Evolutionary conservation across 2,888 invertebrate genomes (phyloP).

Genomic region (Eubasilissa splendida): DNA sequence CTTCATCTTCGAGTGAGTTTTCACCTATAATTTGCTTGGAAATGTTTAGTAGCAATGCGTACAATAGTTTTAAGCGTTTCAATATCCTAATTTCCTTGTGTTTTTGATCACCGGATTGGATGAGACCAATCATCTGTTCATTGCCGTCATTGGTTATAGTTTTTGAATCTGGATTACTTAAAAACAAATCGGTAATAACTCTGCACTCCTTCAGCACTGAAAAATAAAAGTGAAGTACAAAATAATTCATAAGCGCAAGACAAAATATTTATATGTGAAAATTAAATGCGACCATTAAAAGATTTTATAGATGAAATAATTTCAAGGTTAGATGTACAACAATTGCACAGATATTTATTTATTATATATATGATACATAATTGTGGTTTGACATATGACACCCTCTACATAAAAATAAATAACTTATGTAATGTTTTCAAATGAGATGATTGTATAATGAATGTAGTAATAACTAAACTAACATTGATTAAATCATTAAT

Average conservation of each 20-base stretch:
- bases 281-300: not conserved
- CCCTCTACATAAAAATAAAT: no score
- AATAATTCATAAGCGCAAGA: not conserved
- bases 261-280: not conserved
- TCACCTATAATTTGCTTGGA: slow-evolving; percentile 49
- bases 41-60: slow-evolving; percentile 48
- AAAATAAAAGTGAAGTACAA: slow-evolving; percentile 18
- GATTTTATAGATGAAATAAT: not conserved
- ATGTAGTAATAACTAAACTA: no score
- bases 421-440: no score
- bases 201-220: slow-evolving; percentile 54
- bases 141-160: not conserved
- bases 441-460: no score
- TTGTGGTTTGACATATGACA: no score
- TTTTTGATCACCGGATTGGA: slow-evolving; percentile 34
- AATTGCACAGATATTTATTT: no score
- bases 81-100: slow-evolving; percentile 46
- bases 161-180: slow-evolving; percentile 31
- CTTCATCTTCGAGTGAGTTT: slow-evolving; percentile 14
- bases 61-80: slow-evolving; percentile 53
- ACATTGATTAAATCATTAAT: no score
- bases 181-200: slow-evolving; percentile 46
- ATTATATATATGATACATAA: no score
- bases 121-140: not conserved
- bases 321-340: not conserved